phyloP scores from a whole-genome alignment of 2,113 vertebrate species.

The Pyrgilauda ruficollis region DNA sequence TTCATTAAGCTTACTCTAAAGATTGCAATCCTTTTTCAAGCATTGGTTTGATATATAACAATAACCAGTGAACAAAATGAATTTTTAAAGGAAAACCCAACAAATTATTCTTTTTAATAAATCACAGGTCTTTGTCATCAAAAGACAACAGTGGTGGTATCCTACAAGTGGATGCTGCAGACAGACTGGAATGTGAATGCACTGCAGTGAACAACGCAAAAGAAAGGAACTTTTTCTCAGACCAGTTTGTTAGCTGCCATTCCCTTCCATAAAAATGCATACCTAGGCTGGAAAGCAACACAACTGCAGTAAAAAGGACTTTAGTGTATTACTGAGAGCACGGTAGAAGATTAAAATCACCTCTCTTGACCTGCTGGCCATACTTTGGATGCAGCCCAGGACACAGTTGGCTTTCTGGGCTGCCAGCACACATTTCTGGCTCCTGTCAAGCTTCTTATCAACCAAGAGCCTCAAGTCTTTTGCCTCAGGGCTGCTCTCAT shows the following conservation, averaged over 20 bases:
- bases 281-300: not conserved
- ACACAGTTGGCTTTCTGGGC: not conserved
- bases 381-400: not conserved
- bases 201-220: not conserved
- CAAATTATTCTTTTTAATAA: not conserved
- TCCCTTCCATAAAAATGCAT: not conserved
- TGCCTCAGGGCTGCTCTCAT: not conserved
- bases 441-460: not conserved
- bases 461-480: not conserved
- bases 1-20: not conserved
- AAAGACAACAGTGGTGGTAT: not conserved
- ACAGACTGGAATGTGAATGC: not conserved
- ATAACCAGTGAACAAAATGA: not conserved
- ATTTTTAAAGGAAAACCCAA: not conserved
- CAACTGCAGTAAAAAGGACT: not conserved
- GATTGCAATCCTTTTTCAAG: not conserved
- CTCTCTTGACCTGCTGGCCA: accelerated
- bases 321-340: not conserved
- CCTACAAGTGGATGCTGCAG: not conserved
- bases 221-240: not conserved
- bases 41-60: not conserved
- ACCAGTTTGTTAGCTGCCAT: not conserved
- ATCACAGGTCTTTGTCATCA: not conserved
- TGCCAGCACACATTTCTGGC: not conserved
- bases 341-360: not conserved